phyloP scores from a whole-genome alignment of 2,888 invertebrate genomes.

The Zaprionus lineosus region DNA sequence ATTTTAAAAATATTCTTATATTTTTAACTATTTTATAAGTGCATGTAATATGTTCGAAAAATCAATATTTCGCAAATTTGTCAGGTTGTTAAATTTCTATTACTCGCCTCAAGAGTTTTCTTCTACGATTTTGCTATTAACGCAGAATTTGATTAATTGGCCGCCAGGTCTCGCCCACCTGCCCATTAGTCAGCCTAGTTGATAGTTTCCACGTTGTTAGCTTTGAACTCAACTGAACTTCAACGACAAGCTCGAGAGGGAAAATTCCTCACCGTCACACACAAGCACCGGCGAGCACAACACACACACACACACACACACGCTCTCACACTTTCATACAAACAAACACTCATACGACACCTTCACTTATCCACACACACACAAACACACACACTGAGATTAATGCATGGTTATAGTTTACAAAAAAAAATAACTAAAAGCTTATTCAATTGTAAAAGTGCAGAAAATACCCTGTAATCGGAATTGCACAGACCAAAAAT shows the following conservation, averaged over 20 bases:
- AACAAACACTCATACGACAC: slow-evolving; percentile 4
- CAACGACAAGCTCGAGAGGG: slow-evolving; percentile 52
- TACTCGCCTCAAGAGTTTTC: slow-evolving; percentile 10
- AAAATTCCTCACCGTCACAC: slow-evolving; percentile 18
- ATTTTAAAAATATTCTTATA: too few species aligned
- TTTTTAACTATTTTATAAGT: too few species aligned
- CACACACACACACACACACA: slow-evolving; percentile 6
- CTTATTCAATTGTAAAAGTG: background rate
- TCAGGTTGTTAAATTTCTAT: background rate
- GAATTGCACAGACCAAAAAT: slow-evolving; percentile 9
- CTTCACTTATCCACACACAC: slow-evolving; percentile 17
- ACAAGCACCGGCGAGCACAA: slow-evolving; percentile 7
- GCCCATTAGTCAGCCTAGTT: slow-evolving; percentile 42
- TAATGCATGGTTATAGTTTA: slow-evolving; percentile 69
- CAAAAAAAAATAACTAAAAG: slow-evolving; percentile 16
- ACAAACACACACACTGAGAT: slow-evolving; percentile 12
- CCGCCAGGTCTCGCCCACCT: slow-evolving; percentile 61
- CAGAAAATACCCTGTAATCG: background rate
- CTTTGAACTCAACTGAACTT: slow-evolving; percentile 75
- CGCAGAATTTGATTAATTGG: slow-evolving; percentile 60
- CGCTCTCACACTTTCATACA: slow-evolving; percentile 2
- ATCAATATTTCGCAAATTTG: too few species aligned
- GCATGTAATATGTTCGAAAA: too few species aligned
- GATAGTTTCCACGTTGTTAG: slow-evolving; percentile 74
- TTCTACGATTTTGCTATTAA: slow-evolving; percentile 1